These are phyloP conservation scores for Drymonia ruficornis DNA, from an alignment of 2,888 invertebrate genomes.

Conservation along the genomic window DNA sequence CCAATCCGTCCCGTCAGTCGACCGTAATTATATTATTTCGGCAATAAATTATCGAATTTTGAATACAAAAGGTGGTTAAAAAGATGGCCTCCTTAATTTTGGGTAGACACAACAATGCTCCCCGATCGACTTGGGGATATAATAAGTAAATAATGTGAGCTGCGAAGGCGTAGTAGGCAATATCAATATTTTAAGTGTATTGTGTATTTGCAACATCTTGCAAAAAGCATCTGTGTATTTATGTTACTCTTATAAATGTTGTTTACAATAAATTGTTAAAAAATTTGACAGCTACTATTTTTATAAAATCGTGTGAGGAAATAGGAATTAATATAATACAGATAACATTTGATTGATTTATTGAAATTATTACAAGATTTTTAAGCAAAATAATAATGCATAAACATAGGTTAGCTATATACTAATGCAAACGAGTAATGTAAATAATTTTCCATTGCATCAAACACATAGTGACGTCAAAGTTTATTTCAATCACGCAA, in stretches of 20 bases:
- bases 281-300: not conserved
- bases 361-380: too few species aligned
- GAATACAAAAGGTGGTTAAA: conserved; percentile 78
- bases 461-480: conserved; percentile 41
- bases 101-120: conserved; percentile 65
- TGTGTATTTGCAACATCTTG: not conserved
- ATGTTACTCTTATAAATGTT: not conserved
- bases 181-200: not conserved
- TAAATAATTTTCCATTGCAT: not conserved
- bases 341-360: too few species aligned
- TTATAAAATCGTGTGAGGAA: not conserved
- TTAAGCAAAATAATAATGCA: too few species aligned
- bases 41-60: conserved; percentile 84
- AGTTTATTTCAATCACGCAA: conserved; percentile 59
- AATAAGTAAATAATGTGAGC: conserved; percentile 2
- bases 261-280: not conserved
- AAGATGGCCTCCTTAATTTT: conserved; percentile 72
- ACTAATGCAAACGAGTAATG: too few species aligned
- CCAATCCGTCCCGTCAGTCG: conserved; percentile 82
- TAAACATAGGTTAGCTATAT: too few species aligned
- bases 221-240: not conserved
- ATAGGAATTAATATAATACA: too few species aligned
- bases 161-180: not conserved
- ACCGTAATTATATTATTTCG: conserved; percentile 84
- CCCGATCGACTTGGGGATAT: conserved; percentile 16